Conservation (phyloP, 1,140 invertebrate genomes). For the Meteorus sp. region DNA sequence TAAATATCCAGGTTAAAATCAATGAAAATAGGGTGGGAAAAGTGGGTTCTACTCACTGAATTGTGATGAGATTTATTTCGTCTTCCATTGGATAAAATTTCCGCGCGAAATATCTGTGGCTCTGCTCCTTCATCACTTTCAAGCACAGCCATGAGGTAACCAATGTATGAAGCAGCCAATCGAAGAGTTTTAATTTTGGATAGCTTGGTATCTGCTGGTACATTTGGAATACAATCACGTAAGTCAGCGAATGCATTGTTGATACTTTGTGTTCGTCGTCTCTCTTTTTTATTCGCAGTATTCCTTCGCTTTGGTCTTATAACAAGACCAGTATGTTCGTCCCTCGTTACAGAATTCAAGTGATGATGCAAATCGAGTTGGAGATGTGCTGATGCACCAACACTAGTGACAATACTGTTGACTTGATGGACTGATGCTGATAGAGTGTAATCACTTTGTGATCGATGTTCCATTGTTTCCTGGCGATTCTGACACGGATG, state of each 20-base stretch:
- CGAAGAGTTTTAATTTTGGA: conserved; percentile 92
- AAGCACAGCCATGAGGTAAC: conserved; percentile 81
- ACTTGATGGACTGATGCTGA: conserved; percentile 17
- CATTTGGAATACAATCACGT: conserved; percentile 92
- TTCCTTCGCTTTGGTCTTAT: conserved; percentile 66
- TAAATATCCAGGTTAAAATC: too few species aligned
- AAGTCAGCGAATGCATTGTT: conserved; percentile 93
- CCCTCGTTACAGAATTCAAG: conserved; percentile 28
- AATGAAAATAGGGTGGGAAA: too few species aligned
- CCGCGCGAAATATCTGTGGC: conserved; percentile 72
- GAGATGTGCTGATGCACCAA: conserved; percentile 11
- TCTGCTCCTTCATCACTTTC: conserved; percentile 73
- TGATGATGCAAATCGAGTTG: conserved; percentile 30
- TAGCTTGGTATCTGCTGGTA: conserved; percentile 92
- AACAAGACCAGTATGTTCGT: conserved; percentile 16
- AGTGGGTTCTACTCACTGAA: conserved; percentile 44
- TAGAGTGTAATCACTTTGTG: conserved; percentile 29
- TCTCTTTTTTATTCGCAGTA: conserved; percentile 92
- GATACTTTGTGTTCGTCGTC: conserved; percentile 88
- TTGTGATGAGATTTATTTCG: conserved; percentile 46
- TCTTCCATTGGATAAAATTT: conserved; percentile 63
- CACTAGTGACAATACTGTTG: conserved; percentile 3
- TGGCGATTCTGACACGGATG: conserved; percentile 8
- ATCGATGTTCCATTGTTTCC: conserved; percentile 20
- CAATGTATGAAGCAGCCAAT: conserved; percentile 89